Evolutionary conservation across 2,113 vertebrate genomes (phyloP), one percentile per base, ranked within the genome.

Genomic region (Bolborhynchus lineola): DNA sequence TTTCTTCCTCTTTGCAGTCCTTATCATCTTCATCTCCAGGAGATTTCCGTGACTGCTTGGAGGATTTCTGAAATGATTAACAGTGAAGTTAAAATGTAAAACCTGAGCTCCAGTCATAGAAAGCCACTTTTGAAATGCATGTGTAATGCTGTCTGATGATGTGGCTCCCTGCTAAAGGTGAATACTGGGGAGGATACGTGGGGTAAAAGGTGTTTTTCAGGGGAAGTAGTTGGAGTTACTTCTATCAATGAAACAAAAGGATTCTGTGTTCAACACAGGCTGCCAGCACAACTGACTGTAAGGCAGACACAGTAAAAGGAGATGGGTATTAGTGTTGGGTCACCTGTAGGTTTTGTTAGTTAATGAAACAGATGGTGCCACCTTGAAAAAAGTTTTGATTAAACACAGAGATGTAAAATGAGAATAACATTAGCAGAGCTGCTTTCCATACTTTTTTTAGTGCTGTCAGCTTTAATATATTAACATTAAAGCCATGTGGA

Each of bases 1-100:
- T 99, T 94, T 99, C 98, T n/a, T 99, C 99, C 78, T 99, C 99
- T 98, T 99, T 99, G 94, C 98, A 98, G 63, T 99, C 99, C 96
- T 99, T 99, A 90, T 99, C 99, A 97, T 99, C 98, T 94, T 99
- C 98, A 55, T 99, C 99, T 93, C 97, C 99, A 64, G 99, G 98
- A 84, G 99, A 99, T 97, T 99, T 99, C 98, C 99, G 98, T 74
- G 98, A 99, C 97, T 99, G 98, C 98, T 99, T 99, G 71, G 98
- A 99, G 75, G 99, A 99, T 98, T 99, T 99, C 99, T 99, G 95
- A 92, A 95, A 83, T 19, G 31, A 89, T 94, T 85, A 88, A 85
- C 78, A 88, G 93, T 52, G 90, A 62, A 96, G 65, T 92, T 82
- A 95, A 89, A 53, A 76, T 88, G 62, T 76, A 47, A 95, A 23